Percentiles rank a stretch among this genome's conserved stretches.
These are phyloP conservation scores for Acridotheres tristis DNA, from an alignment of 2,797 vertebrate genomes.

Conservation along the genomic window DNA sequence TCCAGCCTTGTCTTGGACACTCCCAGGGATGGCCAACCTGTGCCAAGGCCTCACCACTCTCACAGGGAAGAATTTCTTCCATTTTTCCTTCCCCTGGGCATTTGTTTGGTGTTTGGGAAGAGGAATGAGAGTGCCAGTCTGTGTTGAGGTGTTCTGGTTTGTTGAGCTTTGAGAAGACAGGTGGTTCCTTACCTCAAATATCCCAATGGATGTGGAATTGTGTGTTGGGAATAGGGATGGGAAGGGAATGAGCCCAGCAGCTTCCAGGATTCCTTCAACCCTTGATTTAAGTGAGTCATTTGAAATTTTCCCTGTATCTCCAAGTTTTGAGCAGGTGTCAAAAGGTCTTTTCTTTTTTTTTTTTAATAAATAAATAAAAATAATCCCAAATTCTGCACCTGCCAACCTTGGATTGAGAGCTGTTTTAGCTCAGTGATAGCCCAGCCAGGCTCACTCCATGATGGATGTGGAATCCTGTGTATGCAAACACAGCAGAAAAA, in stretches of 20 bases:
- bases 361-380: not conserved
- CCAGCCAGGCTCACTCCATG: not conserved
- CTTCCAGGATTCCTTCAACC: not conserved
- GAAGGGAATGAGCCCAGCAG: not conserved
- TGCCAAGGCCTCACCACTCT: not conserved
- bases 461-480: not conserved
- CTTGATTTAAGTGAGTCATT: fast-evolving
- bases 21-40: not conserved
- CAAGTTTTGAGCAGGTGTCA: not conserved
- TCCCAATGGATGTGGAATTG: not conserved
- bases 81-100: not conserved
- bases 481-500: slow-evolving; percentile 57
- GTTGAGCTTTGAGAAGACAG: not conserved
- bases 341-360: not conserved
- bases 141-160: not conserved
- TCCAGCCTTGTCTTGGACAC: not conserved
- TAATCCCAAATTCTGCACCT: not conserved
- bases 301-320: not conserved
- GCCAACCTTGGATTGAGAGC: not conserved
- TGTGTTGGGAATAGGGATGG: not conserved
- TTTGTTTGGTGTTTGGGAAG: not conserved
- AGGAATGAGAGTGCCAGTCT: not conserved
- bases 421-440: not conserved
- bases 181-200: not conserved
- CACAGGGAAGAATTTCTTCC: not conserved